phyloP scores from a whole-genome alignment of 2,797 vertebrate species.

The Rhodeus uyekii region DNA sequence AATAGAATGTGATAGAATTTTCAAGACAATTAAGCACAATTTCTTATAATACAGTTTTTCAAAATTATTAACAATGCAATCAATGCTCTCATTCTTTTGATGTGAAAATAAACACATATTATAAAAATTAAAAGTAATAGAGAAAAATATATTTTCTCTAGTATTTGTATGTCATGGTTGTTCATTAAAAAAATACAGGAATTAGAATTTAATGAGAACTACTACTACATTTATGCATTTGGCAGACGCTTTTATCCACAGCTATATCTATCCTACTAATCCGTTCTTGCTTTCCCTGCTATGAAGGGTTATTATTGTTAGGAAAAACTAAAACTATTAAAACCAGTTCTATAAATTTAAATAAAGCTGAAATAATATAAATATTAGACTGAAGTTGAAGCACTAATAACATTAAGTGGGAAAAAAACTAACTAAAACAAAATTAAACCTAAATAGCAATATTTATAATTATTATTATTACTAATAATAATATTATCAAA shows the following conservation, averaged over 20 bases:
- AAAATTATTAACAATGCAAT: not conserved
- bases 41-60: too few relatives aligned
- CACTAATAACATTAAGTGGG: not conserved
- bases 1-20: not conserved
- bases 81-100: not conserved
- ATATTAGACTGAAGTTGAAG: not conserved
- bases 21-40: not conserved
- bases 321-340: not conserved
- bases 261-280: too few relatives aligned
- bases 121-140: not conserved
- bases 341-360: not conserved
- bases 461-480: not conserved
- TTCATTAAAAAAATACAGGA: not conserved
- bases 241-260: too few relatives aligned
- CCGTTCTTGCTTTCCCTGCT: too few relatives aligned
- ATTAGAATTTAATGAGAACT: not conserved
- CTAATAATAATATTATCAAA: too few relatives aligned
- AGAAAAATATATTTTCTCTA: fast-evolving
- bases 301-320: not conserved
- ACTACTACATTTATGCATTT: too few relatives aligned
- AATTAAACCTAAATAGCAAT: not conserved
- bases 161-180: not conserved
- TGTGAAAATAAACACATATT: not conserved
- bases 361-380: not conserved
- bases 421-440: not conserved